Conservation (phyloP, 1,140 invertebrate species). For the Drosophila simulans region DNA sequence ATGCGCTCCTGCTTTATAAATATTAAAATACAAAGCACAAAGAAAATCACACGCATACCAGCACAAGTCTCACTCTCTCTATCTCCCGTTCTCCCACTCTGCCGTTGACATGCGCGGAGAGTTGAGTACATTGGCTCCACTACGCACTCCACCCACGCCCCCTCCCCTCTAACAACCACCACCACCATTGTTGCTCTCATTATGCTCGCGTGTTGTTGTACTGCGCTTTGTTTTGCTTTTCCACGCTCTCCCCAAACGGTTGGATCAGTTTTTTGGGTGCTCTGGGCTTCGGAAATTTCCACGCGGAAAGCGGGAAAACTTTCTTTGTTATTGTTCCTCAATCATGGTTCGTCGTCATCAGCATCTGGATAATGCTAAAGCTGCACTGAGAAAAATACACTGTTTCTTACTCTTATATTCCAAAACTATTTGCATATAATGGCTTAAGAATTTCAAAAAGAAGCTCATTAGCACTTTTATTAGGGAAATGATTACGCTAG, state of each 20-base stretch:
- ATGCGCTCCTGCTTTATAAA: slow-evolving; percentile 51
- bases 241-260: slow-evolving; percentile 35
- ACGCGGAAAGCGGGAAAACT: slow-evolving; percentile 40
- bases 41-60: slow-evolving; percentile 51
- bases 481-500: too few relatives aligned
- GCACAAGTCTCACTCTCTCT: slow-evolving; percentile 12
- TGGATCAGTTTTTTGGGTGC: slow-evolving; percentile 41
- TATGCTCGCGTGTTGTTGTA: slow-evolving; percentile 40
- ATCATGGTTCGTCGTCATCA: slow-evolving; percentile 37
- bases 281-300: slow-evolving; percentile 30
- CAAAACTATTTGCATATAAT: too few relatives aligned
- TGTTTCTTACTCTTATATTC: not conserved
- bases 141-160: not conserved
- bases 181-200: slow-evolving; percentile 19
- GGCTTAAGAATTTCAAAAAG: not conserved
- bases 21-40: slow-evolving; percentile 60
- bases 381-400: slow-evolving; percentile 1
- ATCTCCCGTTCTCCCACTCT: slow-evolving; percentile 12
- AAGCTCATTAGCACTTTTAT: not conserved
- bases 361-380: slow-evolving; percentile 10
- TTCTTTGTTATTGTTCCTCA: slow-evolving; percentile 36
- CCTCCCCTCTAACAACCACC: slow-evolving; percentile 4
- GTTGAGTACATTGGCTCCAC: slow-evolving; percentile 55
- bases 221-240: slow-evolving; percentile 43
- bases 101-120: slow-evolving; percentile 45